Evolutionary conservation across 1,140 invertebrate species (phyloP), one percentile per base, ranked within the genome.

Genomic region (Hestina assimilis): DNA sequence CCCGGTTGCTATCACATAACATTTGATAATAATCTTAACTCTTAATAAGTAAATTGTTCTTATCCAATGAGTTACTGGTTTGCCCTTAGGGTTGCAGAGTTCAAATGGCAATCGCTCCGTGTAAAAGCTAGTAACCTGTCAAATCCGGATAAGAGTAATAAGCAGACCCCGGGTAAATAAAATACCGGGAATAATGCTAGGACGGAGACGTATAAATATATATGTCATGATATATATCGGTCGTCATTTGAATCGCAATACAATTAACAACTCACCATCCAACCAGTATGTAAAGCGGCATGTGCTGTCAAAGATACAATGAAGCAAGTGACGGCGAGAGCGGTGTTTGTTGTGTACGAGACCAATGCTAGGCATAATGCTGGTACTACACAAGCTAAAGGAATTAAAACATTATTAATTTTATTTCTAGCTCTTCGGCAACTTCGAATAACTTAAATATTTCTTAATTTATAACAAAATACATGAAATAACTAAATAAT

Each of bases 281-380:
- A 90, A 3, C 89, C 90, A 7, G 83, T 85, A 0, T 89, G 63
- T 0, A 90, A 85, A 6, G 91, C 92, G 5, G 91, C 91, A 17
- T 92, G 92, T 0, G 92, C 66, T 1, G 90, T 91, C 3, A 94
- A 90, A 1, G 92, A 90, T 4, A 91, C 4, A 0, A 90, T 86
- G 0, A 92, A 79, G 9, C 92, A 72, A 0, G 69, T 46, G 0
- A 92, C 75, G 0, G 89, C 83, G 0, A 86, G 7, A 0, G 38
- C 42, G 0, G 62, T 41, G 9, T 64, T 72, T 6, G 61, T 53
- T 0, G 71, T 63, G 23, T 77, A 91, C 0, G 87, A 82, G 1
- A 89, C 69, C 1, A 58, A 47, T 1, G 87, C 20, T 20, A 73
- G 17, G 35, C 62, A 64, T 1, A 86, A 12, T 2, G 80, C 87